A percentile compares a stretch with the other conserved stretches of the same genome.
These are phyloP conservation scores for Stichodactyla helianthus DNA, from an alignment of 64 coral and sea anemone genomes.

Conservation along the genomic window DNA sequence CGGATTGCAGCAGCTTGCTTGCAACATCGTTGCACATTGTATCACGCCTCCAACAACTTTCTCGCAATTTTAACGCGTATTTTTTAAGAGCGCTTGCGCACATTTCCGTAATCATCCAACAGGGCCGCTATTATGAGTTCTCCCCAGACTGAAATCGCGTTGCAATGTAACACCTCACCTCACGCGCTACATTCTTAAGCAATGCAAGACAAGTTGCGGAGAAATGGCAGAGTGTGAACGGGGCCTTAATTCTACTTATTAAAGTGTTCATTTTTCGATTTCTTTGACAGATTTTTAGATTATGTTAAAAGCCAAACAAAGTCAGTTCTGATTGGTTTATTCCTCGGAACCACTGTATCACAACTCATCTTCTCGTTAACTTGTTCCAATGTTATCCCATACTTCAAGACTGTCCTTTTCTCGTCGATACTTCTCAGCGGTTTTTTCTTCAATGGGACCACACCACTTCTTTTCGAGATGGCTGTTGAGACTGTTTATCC, in stretches of 20 bases:
- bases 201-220: too few relatives aligned
- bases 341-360: constrained; percentile 22
- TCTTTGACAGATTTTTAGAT: constrained; percentile 39
- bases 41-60: too few relatives aligned
- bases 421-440: constrained; percentile 42
- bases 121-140: too few relatives aligned
- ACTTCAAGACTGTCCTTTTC: constrained; percentile 46
- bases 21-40: too few relatives aligned
- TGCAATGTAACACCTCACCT: too few relatives aligned
- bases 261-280: background rate
- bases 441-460: constrained; percentile 53
- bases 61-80: too few relatives aligned
- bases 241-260: background rate
- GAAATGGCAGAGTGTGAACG: background rate
- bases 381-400: constrained; percentile 53
- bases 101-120: too few relatives aligned
- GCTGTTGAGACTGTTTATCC: constrained; percentile 59
- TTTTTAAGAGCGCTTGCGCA: too few relatives aligned
- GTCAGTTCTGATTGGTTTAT: constrained; percentile 20
- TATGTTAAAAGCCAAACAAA: constrained; percentile 51
- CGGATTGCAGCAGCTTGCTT: too few relatives aligned
- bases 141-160: too few relatives aligned
- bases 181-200: background rate
- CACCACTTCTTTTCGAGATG: constrained; percentile 52
- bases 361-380: constrained; percentile 55